A percentile compares a stretch with the other conserved stretches of the same genome.
phyloP scores from a whole-genome alignment of 2,113 vertebrate genomes.

The Pogonocichla stellata region DNA sequence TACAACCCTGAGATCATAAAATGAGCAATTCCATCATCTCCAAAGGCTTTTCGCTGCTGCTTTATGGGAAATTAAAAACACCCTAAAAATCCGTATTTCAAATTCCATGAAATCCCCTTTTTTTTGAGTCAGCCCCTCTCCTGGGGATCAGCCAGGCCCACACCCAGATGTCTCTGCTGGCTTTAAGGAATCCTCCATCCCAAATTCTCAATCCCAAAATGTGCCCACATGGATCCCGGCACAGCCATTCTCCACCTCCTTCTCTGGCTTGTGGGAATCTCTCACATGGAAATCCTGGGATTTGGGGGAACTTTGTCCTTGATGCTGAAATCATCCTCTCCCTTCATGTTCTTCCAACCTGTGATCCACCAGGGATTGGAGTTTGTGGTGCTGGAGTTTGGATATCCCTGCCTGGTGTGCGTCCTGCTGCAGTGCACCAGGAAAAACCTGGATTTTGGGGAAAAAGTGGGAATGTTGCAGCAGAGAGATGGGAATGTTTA shows the following conservation, averaged over 20 bases:
- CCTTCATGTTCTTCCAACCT: background rate
- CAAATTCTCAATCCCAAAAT: background rate
- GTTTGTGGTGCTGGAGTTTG: background rate
- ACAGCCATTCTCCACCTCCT: background rate
- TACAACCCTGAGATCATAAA: background rate
- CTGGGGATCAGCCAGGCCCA: background rate
- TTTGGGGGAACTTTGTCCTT: background rate
- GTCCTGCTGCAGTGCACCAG: rapidly evolving
- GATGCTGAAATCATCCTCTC: background rate
- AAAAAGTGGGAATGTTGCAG: background rate
- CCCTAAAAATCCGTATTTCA: slow-evolving; percentile 7
- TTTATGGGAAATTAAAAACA: slow-evolving; percentile 24
- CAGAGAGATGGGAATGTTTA: background rate
- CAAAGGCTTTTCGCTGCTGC: background rate
- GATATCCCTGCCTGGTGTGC: rapidly evolving
- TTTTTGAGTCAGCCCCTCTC: background rate
- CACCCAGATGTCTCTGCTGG: background rate
- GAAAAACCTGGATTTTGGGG: background rate
- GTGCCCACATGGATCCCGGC: background rate
- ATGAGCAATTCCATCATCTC: slow-evolving; percentile 11
- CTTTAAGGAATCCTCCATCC: background rate
- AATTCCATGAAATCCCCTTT: background rate
- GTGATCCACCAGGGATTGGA: rapidly evolving
- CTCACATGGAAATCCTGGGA: background rate
- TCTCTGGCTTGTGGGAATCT: background rate